Conservation (phyloP, 1,140 invertebrate species). For the Brachionus calyciflorus region DNA sequence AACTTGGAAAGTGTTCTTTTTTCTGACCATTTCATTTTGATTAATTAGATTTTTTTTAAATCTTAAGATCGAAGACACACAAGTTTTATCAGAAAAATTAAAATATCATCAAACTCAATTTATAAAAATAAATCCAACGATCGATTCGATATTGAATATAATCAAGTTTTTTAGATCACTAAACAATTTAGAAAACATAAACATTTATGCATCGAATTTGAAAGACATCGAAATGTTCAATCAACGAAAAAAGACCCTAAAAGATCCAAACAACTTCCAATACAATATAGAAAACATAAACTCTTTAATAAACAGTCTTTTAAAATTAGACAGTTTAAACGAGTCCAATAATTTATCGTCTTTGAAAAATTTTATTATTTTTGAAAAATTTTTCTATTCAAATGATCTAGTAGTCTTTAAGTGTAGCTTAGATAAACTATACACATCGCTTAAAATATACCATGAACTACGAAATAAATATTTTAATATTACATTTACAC, state of each 20-base stretch:
- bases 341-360: background rate
- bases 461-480: background rate
- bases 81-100: background rate
- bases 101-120: background rate
- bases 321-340: background rate
- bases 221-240: background rate
- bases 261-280: background rate
- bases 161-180: background rate
- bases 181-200: background rate
- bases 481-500: background rate
- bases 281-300: background rate
- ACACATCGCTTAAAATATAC: background rate
- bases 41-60: background rate
- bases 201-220: background rate
- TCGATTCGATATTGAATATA: background rate
- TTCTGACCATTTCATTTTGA: no score
- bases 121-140: background rate
- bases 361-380: background rate
- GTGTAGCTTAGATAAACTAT: background rate
- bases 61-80: background rate
- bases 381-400: background rate
- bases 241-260: background rate
- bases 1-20: no score
- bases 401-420: conserved; percentile 6
- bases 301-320: background rate